Base-by-base conservation (phyloP, 2,113 vertebrate species). In the Rhineura floridana region DNA sequence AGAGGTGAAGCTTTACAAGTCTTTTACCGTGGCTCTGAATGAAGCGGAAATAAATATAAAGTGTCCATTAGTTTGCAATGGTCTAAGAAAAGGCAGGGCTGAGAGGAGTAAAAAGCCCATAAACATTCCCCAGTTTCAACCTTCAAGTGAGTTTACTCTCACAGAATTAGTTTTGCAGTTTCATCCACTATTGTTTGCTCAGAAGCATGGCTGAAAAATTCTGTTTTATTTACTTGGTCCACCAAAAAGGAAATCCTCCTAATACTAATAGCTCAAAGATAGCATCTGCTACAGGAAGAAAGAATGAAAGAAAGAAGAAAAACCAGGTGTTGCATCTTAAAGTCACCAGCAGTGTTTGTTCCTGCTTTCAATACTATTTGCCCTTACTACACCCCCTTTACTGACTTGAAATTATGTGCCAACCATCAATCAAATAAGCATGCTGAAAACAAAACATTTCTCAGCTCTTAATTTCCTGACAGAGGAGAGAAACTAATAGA, bases 21-120 rank as follows among this genome's bases (percentile, higher is more conserved):
- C 10, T 78, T 92, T 63, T 69, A 23, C 46, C 25, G 89, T n/a
- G 25, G 28, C 87, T 88, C 86, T 91, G 85, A 88, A 91, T 81
- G 63, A 0, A 0, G 90, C 93, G 93, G 84, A 88, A 95, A 87
- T 23, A 89, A 94, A 90, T 93, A 90, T 75, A 33, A 90, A 93
- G 88, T 72, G 83, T 72, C 88, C 87, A 91, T 91, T 88, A 90
- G 89, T 87, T 65, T 90, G 88, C 42, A 72, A 39, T 83, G 85
- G 78, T 6, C 81, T 93, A 92, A 95, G 87, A 76, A 81, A 93
- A 94, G 88, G 3, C 90, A 95, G 94, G 81, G 69, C 89, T n/a
- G 50, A 85, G 78, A 89, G 84, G 72, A 83, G 86, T 67, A 75
- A 91, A 93, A 85, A 93, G 72, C 67, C 84, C 73, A 73, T 88